A percentile compares a stretch with the other conserved stretches of the same genome.
Evolutionary conservation across 2,113 vertebrate genomes (phyloP).

Genomic region (Anhinga rufa): DNA sequence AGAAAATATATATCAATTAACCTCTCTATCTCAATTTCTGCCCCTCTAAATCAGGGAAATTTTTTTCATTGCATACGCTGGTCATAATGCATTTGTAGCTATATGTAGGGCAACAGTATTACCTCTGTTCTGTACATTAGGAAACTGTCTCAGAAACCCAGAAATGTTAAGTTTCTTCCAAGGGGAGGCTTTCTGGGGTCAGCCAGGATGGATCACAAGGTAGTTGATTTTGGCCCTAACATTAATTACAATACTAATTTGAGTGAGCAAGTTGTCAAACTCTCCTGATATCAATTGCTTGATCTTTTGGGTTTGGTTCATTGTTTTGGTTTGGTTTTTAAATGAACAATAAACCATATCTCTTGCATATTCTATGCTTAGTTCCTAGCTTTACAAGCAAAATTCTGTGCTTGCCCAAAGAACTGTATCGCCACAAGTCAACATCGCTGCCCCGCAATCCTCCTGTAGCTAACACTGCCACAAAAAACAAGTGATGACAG

Average conservation of each 20-base stretch:
- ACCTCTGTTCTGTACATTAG: background rate
- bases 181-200: background rate
- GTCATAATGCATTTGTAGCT: background rate
- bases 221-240: background rate
- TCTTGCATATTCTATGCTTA: background rate
- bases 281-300: background rate
- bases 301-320: background rate
- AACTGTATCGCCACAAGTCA: background rate
- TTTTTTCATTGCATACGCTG: background rate
- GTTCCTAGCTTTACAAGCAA: background rate
- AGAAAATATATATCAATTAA: background rate
- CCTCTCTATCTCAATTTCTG: background rate
- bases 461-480: background rate
- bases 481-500: background rate
- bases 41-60: background rate
- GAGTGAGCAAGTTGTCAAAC: background rate
- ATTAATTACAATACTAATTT: background rate
- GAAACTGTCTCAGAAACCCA: background rate
- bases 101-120: background rate
- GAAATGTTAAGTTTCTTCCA: background rate
- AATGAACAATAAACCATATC: background rate
- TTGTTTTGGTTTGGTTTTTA: background rate
- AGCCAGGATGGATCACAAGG: background rate
- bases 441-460: background rate
- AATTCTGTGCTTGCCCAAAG: background rate